Conservation (phyloP, 2,113 vertebrate species). For the Pteropus alecto region DNA sequence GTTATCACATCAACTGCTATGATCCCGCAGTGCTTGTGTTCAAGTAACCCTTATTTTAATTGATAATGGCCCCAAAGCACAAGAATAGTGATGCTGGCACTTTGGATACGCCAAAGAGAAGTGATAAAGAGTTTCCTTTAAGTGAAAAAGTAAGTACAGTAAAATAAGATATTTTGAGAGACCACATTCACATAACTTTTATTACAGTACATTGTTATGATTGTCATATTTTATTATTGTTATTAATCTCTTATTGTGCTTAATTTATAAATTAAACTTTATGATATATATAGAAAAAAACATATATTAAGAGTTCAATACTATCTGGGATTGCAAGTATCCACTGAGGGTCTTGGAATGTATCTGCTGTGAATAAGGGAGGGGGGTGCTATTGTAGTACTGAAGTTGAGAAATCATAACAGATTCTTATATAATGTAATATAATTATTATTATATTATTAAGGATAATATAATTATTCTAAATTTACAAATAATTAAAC, state of each 20-base stretch:
- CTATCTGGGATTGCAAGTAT: not conserved
- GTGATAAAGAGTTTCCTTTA: not conserved
- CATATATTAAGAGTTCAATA: not conserved
- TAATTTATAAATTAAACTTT: not conserved
- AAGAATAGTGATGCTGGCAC: too few species aligned
- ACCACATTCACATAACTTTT: too few species aligned
- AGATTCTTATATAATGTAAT: not conserved
- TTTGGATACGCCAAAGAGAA: not conserved
- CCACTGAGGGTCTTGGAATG: not conserved
- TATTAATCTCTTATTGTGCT: not conserved
- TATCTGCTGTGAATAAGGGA: too few species aligned
- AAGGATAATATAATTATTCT: not conserved
- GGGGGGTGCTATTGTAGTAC: too few species aligned
- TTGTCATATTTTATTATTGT: not conserved
- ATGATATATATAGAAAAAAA: not conserved
- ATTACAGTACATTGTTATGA: not conserved
- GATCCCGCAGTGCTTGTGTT: not conserved
- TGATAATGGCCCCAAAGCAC: too few species aligned
- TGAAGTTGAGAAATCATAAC: not conserved
- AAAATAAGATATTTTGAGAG: too few species aligned
- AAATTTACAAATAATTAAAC: not conserved
- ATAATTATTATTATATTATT: too few species aligned
- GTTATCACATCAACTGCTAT: not conserved
- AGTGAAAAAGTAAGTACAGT: not conserved
- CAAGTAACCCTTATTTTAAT: not conserved